A percentile compares a stretch with the other conserved stretches of the same genome.
Evolutionary conservation across 2,113 vertebrate species (phyloP).

Genomic region (Ophthalmolycus amberensis): DNA sequence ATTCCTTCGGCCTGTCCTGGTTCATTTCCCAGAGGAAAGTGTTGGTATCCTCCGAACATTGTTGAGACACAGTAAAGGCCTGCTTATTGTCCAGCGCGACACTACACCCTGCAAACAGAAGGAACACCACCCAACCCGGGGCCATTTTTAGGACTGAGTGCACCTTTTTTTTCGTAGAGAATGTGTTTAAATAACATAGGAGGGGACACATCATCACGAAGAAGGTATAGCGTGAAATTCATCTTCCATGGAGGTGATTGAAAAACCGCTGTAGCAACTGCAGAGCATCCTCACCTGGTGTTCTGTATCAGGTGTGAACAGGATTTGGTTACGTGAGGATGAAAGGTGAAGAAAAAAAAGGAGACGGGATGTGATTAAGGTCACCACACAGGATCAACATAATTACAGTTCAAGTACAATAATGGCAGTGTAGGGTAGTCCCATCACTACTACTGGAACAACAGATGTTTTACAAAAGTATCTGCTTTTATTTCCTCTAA

Average conservation of each 20-base stretch:
- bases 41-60: conserved; percentile 81
- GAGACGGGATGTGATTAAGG: conserved; percentile 9
- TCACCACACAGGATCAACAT: conserved; percentile 12
- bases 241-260: conserved; percentile 23
- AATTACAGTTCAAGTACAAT: conserved; percentile 17
- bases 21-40: conserved; percentile 86
- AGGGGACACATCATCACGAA: conserved; percentile 37
- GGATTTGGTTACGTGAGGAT: conserved; percentile 58
- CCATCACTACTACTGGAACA: too few relatives aligned
- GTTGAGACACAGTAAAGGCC: conserved; percentile 72
- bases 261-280: conserved; percentile 20
- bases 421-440: background rate
- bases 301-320: conserved; percentile 50
- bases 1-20: conserved; percentile 80
- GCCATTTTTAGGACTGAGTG: conserved; percentile 70
- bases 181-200: conserved; percentile 75
- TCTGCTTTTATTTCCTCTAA: background rate
- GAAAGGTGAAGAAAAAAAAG: conserved; percentile 24
- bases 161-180: conserved; percentile 8
- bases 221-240: conserved; percentile 55
- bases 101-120: conserved; percentile 45
- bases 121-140: conserved; percentile 27
- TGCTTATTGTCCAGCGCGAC: background rate
- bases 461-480: background rate
- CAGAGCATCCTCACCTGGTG: conserved; percentile 18